phyloP scores from a whole-genome alignment of 2,797 vertebrate species.

The Neomorphus geoffroyi region DNA sequence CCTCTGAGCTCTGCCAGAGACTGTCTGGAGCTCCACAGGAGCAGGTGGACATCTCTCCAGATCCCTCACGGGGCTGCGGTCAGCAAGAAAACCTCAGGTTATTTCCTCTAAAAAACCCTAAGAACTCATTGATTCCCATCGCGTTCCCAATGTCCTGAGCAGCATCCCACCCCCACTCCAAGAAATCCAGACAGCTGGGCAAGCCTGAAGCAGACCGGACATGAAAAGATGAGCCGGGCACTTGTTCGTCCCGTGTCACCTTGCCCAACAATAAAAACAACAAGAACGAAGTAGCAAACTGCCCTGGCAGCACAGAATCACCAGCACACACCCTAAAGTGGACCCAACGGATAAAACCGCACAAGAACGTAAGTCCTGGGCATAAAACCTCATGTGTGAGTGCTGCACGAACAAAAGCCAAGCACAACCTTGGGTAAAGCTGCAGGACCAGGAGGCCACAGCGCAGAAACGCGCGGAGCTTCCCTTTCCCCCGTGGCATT shows the following conservation, averaged over 20 bases:
- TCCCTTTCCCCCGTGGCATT: not conserved
- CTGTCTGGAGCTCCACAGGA: not conserved
- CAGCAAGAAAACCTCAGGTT: not conserved
- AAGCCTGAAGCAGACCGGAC: not conserved
- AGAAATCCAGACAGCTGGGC: rapidly evolving
- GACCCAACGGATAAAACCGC: not conserved
- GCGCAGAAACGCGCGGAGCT: rapidly evolving
- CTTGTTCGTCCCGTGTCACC: not conserved
- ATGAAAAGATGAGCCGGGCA: rapidly evolving
- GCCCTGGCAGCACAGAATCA: not conserved
- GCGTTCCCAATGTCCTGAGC: not conserved
- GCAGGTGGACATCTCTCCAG: not conserved
- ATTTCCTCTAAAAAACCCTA: rapidly evolving
- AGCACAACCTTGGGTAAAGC: not conserved
- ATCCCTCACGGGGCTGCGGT: rapidly evolving
- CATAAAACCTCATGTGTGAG: rapidly evolving
- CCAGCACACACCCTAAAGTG: not conserved
- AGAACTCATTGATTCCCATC: rapidly evolving
- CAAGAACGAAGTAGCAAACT: rapidly evolving
- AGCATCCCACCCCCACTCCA: not conserved
- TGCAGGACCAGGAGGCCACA: rapidly evolving
- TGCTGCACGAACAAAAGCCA: rapidly evolving
- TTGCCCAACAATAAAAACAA: not conserved
- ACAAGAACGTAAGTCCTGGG: rapidly evolving
- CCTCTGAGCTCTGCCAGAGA: rapidly evolving